Conservation (phyloP, 2,113 vertebrate species). For the Lepidothrix coronata region DNA sequence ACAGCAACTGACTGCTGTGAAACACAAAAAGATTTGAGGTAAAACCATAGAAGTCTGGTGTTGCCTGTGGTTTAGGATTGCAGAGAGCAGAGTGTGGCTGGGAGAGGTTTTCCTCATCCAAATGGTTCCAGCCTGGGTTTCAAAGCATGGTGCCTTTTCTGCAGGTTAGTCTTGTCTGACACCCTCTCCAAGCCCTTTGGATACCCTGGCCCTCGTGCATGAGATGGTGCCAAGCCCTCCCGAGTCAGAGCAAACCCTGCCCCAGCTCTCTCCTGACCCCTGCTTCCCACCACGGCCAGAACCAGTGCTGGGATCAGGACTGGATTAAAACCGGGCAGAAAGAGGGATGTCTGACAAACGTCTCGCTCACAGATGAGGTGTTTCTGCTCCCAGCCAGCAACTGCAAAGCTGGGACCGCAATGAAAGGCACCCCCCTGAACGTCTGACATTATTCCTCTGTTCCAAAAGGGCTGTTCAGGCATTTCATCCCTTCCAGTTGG, state of each 20-base stretch:
- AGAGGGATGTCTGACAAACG: not conserved
- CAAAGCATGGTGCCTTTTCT: not conserved
- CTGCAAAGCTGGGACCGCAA: not conserved
- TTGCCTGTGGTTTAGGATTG: not conserved
- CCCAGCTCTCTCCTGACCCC: not conserved
- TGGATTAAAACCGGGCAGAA: not conserved
- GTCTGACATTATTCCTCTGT: not conserved
- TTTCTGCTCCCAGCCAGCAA: not conserved
- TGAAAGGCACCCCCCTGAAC: not conserved
- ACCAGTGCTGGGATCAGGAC: not conserved
- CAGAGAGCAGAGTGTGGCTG: not conserved
- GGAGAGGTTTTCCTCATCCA: not conserved
- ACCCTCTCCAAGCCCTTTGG: not conserved
- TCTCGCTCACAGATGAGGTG: not conserved
- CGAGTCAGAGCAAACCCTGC: not conserved
- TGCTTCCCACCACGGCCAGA: not conserved
- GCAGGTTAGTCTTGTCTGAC: not conserved
- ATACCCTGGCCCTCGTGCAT: not conserved
- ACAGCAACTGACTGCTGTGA: not conserved
- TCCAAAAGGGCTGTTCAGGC: not conserved
- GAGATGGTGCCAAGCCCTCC: not conserved
- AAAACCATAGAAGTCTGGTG: not conserved
- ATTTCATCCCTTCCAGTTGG: not conserved
- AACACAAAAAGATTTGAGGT: not conserved
- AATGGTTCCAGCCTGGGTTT: conserved; percentile 25